Base-by-base conservation (phyloP, 2,888 invertebrate genomes). In the Mythimna lalbum region DNA sequence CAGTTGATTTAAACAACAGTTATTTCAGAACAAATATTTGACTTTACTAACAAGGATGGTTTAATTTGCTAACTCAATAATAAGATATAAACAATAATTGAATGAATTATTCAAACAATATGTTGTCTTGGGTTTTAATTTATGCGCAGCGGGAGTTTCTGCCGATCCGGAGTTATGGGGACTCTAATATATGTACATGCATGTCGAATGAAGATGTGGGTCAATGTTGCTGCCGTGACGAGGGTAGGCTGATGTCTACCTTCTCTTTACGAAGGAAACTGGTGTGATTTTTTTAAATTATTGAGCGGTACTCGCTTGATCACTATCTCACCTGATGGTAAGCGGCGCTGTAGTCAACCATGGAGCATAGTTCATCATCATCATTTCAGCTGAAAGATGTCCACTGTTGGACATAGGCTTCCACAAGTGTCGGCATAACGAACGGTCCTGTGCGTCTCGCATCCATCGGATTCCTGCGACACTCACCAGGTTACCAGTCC, bases 51-150 rank as follows among this genome's bases (percentile, higher is more conserved):
- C 84, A 80, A 83, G 73, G 50, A 55, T 50, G 67, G 53, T 60
- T 69, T 78, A 76, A 84, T 85, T 78, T 75, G 71, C 49, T 78
- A 83, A 84, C 74, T 73, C 53, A 70, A 80, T 85, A 50, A 43
- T 43, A 56, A 33, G n/a, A 55, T 49, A 50, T 67, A 85, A 85
- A 85, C 86, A 83, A 76, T 75, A 57, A 72, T 72, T 76, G 23
- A 76, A 72, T 72, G 68, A 67, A 72, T 76, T 43, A 67, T 72
- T 76, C 72, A 72, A 72, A 56, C 69, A 70, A 68, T 59, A 53
- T 76, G 76, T 70, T 69, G 69, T 73, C 75, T 84, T 73, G 14
- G 17, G 49, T 82, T 82, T 77, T 82, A 84, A 82, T 84, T 73
- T 78, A 82, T 85, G 81, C 81, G 52, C 67, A 72, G 21, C 21